These are phyloP conservation scores for Gadus chalcogrammus DNA, from an alignment of 2,113 vertebrate species.

Conservation along the genomic window DNA sequence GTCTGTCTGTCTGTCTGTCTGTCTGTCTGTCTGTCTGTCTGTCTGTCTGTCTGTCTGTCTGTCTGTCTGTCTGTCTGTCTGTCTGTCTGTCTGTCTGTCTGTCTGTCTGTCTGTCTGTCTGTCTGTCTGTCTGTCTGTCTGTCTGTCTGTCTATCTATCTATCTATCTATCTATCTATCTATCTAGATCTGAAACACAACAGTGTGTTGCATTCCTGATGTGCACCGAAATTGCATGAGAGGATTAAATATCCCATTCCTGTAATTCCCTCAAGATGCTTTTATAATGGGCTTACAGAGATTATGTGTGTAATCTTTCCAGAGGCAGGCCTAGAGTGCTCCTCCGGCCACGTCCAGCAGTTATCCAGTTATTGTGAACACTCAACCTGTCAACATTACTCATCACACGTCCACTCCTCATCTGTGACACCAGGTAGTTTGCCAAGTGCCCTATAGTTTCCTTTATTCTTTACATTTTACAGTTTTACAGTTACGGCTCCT, in stretches of 20 bases:
- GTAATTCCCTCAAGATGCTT: constrained; percentile 41
- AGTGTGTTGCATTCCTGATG: constrained; percentile 24
- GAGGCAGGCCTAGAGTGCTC: constrained; percentile 26
- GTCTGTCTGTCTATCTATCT: no score
- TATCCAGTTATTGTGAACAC: neutral
- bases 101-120: no score
- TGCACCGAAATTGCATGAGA: constrained; percentile 31
- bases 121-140: no score
- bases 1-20: no score
- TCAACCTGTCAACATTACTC: neutral
- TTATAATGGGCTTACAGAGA: constrained; percentile 37
- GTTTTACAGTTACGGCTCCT: neutral
- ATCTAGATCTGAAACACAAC: neutral
- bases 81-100: no score
- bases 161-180: no score
- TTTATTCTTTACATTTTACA: constrained; percentile 1
- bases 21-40: no score
- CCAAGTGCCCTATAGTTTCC: neutral
- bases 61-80: no score
- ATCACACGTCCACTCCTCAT: constrained; percentile 5
- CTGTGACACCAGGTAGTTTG: no score
- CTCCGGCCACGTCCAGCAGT: neutral
- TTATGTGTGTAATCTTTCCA: constrained; percentile 49
- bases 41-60: no score
- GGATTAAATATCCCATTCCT: constrained; percentile 55